A percentile compares a stretch with the other conserved stretches of the same genome.
These are phyloP conservation scores for Reinhardtius hippoglossoides DNA, from an alignment of 2,113 vertebrate genomes.

Conservation along the genomic window DNA sequence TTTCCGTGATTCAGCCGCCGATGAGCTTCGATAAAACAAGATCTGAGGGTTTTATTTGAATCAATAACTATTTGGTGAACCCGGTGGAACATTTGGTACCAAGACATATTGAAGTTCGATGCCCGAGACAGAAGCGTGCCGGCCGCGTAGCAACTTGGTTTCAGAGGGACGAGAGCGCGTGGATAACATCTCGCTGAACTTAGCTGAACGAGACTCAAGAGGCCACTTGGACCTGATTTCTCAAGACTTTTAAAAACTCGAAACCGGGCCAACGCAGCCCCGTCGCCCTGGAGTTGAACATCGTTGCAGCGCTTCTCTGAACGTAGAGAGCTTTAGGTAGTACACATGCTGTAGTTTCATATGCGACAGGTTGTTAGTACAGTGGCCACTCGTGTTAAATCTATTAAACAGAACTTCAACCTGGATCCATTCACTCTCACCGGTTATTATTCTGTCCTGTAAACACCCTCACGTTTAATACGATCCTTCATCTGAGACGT, in stretches of 20 bases:
- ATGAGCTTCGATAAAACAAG: no score
- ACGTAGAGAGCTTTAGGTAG: constrained; percentile 5
- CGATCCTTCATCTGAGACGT: no score
- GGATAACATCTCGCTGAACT: neutral
- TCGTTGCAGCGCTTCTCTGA: constrained; percentile 17
- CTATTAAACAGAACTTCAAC: neutral
- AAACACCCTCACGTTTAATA: neutral
- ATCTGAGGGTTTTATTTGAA: no score
- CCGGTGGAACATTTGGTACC: neutral
- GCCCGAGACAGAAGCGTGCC: neutral
- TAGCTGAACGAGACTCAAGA: neutral
- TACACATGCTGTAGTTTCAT: neutral
- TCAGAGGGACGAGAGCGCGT: neutral
- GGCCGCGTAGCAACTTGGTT: neutral
- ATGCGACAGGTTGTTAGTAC: no score
- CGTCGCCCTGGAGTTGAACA: neutral
- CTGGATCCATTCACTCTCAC: neutral
- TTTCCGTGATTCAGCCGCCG: no score
- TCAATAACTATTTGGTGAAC: neutral
- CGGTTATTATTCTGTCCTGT: no score
- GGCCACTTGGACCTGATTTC: neutral
- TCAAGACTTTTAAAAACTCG: neutral
- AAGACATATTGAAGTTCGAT: neutral
- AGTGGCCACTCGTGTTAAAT: no score
- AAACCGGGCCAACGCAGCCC: no score